Percentiles rank a stretch among this genome's conserved stretches.
Conservation (phyloP, 2,888 invertebrate species). For the Uropetala carovei region DNA sequence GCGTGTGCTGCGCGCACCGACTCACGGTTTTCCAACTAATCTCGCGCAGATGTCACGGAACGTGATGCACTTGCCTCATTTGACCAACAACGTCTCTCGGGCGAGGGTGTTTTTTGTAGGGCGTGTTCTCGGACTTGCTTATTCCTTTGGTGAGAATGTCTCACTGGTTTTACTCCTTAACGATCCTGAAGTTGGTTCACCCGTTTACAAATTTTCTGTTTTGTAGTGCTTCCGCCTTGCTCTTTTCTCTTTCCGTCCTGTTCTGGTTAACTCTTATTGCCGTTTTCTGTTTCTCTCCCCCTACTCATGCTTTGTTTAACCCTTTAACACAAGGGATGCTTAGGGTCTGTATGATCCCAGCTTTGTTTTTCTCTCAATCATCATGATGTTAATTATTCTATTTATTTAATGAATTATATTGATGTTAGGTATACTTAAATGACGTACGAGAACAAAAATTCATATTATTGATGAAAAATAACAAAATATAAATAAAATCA, state of each 20-base stretch:
- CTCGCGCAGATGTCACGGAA: constrained; percentile 37
- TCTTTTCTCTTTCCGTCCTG: neutral
- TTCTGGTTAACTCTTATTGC: neutral
- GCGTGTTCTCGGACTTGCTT: neutral
- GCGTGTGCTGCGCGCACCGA: constrained; percentile 36
- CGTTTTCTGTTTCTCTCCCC: too few relatives aligned
- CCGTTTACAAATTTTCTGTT: neutral
- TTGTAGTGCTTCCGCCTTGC: neutral
- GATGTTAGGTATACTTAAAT: too few relatives aligned
- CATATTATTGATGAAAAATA: too few relatives aligned
- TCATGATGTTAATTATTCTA: too few relatives aligned
- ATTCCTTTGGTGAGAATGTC: neutral
- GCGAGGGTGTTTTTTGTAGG: neutral
- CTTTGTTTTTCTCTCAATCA: too few relatives aligned
- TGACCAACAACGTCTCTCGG: neutral
- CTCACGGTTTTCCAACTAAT: constrained; percentile 24
- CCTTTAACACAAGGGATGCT: too few relatives aligned
- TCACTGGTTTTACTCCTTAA: neutral
- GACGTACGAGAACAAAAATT: too few relatives aligned
- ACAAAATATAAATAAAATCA: too few relatives aligned
- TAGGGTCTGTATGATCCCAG: too few relatives aligned
- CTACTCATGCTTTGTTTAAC: too few relatives aligned
- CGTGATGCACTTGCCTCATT: constrained; percentile 53
- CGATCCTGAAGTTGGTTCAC: neutral
- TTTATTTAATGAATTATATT: too few relatives aligned